Evolutionary conservation across 2,797 vertebrate genomes (phyloP).

Genomic region (Euthynnus affinis): DNA sequence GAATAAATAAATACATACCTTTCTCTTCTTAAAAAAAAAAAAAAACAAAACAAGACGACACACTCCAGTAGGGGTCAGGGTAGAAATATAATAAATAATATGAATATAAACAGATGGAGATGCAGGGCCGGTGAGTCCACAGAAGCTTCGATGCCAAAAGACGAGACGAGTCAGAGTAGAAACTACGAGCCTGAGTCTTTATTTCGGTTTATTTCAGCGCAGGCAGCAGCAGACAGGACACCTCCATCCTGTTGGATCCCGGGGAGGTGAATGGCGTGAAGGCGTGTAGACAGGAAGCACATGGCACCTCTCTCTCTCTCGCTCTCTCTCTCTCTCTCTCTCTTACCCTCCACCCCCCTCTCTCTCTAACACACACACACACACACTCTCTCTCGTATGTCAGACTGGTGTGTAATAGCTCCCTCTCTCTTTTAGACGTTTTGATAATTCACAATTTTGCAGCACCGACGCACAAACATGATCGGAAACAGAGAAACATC

Average conservation of each 20-base stretch:
- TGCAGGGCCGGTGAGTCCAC: slow-evolving; percentile 34
- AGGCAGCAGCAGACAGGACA: slow-evolving; percentile 69
- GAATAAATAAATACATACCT: slow-evolving; percentile 64
- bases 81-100: slow-evolving; percentile 20
- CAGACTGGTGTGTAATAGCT: slow-evolving; percentile 47
- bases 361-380: neutral
- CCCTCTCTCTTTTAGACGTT: slow-evolving; percentile 18
- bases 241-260: slow-evolving; percentile 82
- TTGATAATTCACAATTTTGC: slow-evolving; percentile 20
- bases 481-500: slow-evolving; percentile 31
- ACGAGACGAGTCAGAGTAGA: neutral
- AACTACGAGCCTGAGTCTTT: slow-evolving; percentile 41
- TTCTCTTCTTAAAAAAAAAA: slow-evolving; percentile 62
- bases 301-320: slow-evolving; percentile 82
- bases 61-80: slow-evolving; percentile 54
- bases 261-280: slow-evolving; percentile 79
- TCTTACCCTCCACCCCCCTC: slow-evolving; percentile 21
- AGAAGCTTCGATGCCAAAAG: neutral
- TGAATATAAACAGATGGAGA: slow-evolving; percentile 26
- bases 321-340: slow-evolving; percentile 1
- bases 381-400: slow-evolving; percentile 9
- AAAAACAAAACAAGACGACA: slow-evolving; percentile 63
- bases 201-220: slow-evolving; percentile 64
- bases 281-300: slow-evolving; percentile 82
- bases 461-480: slow-evolving; percentile 44